phyloP scores from a whole-genome alignment of 1,140 invertebrate species.

The Psix sp. region DNA sequence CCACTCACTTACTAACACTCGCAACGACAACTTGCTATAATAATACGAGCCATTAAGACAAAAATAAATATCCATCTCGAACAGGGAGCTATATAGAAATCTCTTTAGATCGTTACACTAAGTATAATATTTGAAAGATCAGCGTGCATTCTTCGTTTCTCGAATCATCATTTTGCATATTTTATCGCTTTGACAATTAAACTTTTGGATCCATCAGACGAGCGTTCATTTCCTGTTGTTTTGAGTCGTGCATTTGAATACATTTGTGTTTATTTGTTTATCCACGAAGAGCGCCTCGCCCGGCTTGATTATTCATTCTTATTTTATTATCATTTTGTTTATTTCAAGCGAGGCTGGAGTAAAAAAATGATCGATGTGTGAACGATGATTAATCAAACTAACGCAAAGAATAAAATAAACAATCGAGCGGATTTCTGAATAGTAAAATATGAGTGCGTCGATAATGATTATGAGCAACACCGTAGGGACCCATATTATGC shows the following conservation, averaged over 20 bases:
- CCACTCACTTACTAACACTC: conserved; percentile 66
- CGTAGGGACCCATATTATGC: conserved; percentile 70
- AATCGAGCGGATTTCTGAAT: conserved; percentile 56
- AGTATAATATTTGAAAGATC: conserved; percentile 58
- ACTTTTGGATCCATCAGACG: too few relatives aligned
- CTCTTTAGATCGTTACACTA: conserved; percentile 51
- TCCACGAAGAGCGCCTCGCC: too few relatives aligned
- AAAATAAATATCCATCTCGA: conserved; percentile 58
- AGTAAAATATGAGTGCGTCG: conserved; percentile 64
- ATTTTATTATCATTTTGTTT: too few relatives aligned
- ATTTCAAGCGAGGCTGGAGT: too few relatives aligned
- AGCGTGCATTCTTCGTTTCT: conserved; percentile 43
- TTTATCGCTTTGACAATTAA: background rate
- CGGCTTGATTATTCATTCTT: too few relatives aligned
- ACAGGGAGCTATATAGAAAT: conserved; percentile 53
- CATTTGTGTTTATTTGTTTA: too few relatives aligned
- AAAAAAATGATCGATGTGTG: too few relatives aligned
- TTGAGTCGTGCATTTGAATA: too few relatives aligned
- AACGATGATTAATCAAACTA: conserved; percentile 53
- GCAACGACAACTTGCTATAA: conserved; percentile 57
- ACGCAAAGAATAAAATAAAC: conserved; percentile 31
- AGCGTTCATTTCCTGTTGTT: too few relatives aligned
- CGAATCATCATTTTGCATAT: conserved; percentile 47
- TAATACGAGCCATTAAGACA: conserved; percentile 57
- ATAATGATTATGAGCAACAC: conserved; percentile 75